Base-by-base conservation (phyloP, 2,888 invertebrate species). In the Tiphia femorata region DNA sequence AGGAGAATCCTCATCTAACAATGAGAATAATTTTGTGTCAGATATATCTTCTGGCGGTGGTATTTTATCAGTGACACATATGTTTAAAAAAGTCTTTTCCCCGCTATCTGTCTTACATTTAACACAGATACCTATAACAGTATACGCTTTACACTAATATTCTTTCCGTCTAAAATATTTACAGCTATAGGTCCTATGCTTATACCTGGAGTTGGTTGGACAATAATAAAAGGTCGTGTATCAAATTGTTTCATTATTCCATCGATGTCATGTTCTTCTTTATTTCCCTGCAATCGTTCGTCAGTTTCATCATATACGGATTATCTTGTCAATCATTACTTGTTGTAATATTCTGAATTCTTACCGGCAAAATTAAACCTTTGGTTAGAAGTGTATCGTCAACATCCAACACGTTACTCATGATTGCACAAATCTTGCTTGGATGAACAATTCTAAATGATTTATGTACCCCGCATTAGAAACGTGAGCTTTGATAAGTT, bases 1-100 rank as follows among this genome's bases (percentile, higher is more conserved):
- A 0, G 91, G 89, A 50, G 89, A 88, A 72, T 93, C 91, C 49
- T 89, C 89, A 78, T 90, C 89, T 8, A 77, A 21, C 3, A 74
- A 43, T 25, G 67, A 16, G 1, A 67, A 4, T 21, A 82, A 64
- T 48, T 74, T 42, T 10, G 37, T 23, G 7, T 87, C 87, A 1
- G 88, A 86, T 33, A 94, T 88, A 71, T 94, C 90, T 70, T 88
- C 86, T 1, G 91, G 93, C 52, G 89, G 84, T 7, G 93, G 93
- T 67, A 94, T 90, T 37, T 91, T 91, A 63, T 90, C 89, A 0
- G 93, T 91, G 58, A 90, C 88, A 77, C 96, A 96, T 51, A 96
- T 87, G 77, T 97, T 97, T 19, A 96, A 87, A 81, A 97, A 97
- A 21, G 93, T 85, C 84, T 95, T 95, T 23, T 79, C 78, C 25